Conservation (phyloP, 2,888 invertebrate genomes). For the Beris chalybata region DNA sequence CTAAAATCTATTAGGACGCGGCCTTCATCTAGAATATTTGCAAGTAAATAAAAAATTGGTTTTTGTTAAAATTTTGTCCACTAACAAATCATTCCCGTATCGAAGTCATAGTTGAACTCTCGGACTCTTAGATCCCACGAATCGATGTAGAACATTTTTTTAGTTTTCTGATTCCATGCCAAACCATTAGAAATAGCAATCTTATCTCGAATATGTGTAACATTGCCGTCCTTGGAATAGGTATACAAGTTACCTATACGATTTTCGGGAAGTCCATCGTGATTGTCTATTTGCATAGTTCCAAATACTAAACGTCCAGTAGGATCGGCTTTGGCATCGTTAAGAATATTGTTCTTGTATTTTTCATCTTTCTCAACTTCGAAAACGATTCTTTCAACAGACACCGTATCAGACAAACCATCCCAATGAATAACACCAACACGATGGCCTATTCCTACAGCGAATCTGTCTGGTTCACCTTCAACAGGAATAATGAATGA, state of each 20-base stretch:
- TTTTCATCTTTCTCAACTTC: conserved; percentile 65
- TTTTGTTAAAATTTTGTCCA: not conserved
- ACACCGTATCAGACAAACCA: conserved; percentile 59
- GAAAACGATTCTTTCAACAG: conserved; percentile 58
- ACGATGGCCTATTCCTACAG: conserved; percentile 64
- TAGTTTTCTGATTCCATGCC: conserved; percentile 69
- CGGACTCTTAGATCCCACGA: conserved; percentile 68
- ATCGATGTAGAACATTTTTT: conserved; percentile 76
- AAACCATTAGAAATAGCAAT: conserved; percentile 77
- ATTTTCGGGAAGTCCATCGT: conserved; percentile 49
- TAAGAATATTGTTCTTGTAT: conserved; percentile 64
- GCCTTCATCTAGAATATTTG: conserved; percentile 55
- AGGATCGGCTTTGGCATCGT: conserved; percentile 79
- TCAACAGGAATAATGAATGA: conserved; percentile 68
- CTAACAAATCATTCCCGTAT: conserved; percentile 65
- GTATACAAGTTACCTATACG: conserved; percentile 53
- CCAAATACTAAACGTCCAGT: conserved; percentile 74
- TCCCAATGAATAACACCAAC: conserved; percentile 68
- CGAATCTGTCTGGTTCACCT: conserved; percentile 63
- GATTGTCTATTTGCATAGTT: conserved; percentile 51
- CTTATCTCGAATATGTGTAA: conserved; percentile 38
- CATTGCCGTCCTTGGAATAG: conserved; percentile 43
- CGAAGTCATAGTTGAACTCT: conserved; percentile 72
- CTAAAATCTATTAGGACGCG: conserved; percentile 62
- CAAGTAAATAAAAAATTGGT: not conserved